phyloP scores from a whole-genome alignment of 1,140 invertebrate genomes.

The Scaptomyza pallida region DNA sequence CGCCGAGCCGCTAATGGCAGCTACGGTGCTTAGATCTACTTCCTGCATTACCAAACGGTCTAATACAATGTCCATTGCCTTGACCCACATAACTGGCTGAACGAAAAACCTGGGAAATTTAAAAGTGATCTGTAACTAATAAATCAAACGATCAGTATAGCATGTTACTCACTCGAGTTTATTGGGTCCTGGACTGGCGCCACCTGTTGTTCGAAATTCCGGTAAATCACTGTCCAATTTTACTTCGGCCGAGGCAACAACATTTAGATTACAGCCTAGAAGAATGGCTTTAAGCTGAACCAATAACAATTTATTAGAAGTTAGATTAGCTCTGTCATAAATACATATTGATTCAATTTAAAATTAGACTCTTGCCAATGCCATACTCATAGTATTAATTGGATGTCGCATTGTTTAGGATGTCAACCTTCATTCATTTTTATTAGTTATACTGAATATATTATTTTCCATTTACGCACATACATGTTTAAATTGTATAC shows the following conservation, averaged over 20 bases:
- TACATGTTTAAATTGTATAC: not conserved
- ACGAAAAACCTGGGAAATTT: slow-evolving; percentile 84
- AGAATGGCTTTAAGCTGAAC: slow-evolving; percentile 95
- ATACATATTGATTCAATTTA: not conserved
- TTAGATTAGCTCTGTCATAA: no score
- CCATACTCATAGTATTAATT: no score
- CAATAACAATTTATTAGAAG: no score
- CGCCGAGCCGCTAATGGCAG: slow-evolving; percentile 93
- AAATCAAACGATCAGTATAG: not conserved
- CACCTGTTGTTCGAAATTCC: slow-evolving; percentile 87
- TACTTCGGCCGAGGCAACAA: slow-evolving; percentile 91
- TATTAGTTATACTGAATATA: no score
- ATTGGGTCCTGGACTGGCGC: slow-evolving; percentile 65
- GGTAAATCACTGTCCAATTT: slow-evolving; percentile 95
- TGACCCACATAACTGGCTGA: slow-evolving; percentile 96
- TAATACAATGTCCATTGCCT: slow-evolving; percentile 96
- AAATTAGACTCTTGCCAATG: not conserved
- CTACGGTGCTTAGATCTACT: slow-evolving; percentile 92
- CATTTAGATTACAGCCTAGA: slow-evolving; percentile 89
- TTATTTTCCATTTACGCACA: no score
- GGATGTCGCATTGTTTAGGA: no score
- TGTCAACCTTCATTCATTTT: no score
- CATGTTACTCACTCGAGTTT: slow-evolving; percentile 86
- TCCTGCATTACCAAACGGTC: slow-evolving; percentile 92
- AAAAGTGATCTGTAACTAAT: not conserved